Evolutionary conservation across 2,113 vertebrate species (phyloP), one percentile per base, ranked within the genome.

Genomic region (Larimichthys polyactis): DNA sequence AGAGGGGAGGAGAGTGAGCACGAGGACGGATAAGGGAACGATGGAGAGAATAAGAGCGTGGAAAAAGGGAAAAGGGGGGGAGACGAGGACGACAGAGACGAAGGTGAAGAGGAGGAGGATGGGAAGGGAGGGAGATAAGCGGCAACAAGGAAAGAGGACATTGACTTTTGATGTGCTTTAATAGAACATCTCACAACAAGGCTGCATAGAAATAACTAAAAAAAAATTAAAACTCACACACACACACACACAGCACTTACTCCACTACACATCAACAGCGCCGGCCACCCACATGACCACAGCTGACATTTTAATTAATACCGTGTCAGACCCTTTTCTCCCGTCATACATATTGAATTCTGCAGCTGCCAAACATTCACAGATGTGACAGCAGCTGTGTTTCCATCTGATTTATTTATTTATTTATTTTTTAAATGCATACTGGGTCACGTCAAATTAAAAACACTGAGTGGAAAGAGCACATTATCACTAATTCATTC

Each of bases 351-450:
- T 85, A 87, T 81, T 89, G 85, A 78, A 88, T 82, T 24, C 24
- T n/a, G 87, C 90, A 90, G 87, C 90, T 89, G 92, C 80, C 87
- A 78, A 79, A n/a, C 78, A 75, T 24, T n/a, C 83, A 20, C 90
- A 89, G 87, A 93, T 90, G 90, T 91, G 85, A 88, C 87, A 52
- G 82, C 92, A 91, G 92, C 90, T 91, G 90, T 46, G 89, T 68
- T 77, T 82, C 86, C 79, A 48, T 87, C 76, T 75, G 81, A 82
- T 75, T 84, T 72, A 24, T 24, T 24, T 24, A 24, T 24, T 52
- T 36, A 75, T 40, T 40, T 27, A 2, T 27, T 27, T n/a, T 27
- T 27, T 27, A 27, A 27, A 40, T 40, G 78, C 78, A 75, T 22
- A n/a, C 65, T 64, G 73, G 60, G 74, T 81, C 5, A 0, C 83